A percentile compares a stretch with the other conserved stretches of the same genome.
phyloP scores from a whole-genome alignment of 2,113 vertebrate genomes.

The Micromys minutus region DNA sequence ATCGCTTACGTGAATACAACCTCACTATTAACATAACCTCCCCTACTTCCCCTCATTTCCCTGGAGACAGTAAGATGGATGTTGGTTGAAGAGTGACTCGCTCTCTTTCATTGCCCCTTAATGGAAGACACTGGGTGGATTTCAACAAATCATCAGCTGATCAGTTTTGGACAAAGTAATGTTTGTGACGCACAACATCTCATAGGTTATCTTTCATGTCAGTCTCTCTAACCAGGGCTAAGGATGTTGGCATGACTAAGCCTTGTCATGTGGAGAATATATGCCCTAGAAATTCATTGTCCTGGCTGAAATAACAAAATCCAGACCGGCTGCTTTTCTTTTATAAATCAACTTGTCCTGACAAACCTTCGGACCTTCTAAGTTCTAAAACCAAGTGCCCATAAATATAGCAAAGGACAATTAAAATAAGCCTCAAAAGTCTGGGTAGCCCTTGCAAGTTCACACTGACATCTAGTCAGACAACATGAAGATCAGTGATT shows the following conservation, averaged over 20 bases:
- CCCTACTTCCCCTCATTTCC: not conserved
- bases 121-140: not conserved
- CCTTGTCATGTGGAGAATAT: not conserved
- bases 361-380: not conserved
- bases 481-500: not conserved
- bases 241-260: not conserved
- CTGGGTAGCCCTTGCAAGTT: not conserved
- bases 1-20: not conserved
- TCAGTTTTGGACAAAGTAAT: not conserved
- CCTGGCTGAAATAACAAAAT: not conserved
- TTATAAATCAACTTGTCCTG: not conserved
- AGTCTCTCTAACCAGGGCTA: not conserved
- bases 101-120: not conserved
- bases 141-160: not conserved
- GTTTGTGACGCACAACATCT: not conserved
- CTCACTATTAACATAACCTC: not conserved
- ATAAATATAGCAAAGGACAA: too few species aligned
- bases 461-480: not conserved
- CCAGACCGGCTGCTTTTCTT: not conserved
- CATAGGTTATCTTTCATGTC: not conserved
- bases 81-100: not conserved
- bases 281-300: not conserved
- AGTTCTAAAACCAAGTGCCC: not conserved
- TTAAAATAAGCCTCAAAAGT: not conserved
- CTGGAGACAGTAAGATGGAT: not conserved